A percentile compares a stretch with the other conserved stretches of the same genome.
Conservation (phyloP, 2,113 vertebrate species). For the Colossoma macropomum region DNA sequence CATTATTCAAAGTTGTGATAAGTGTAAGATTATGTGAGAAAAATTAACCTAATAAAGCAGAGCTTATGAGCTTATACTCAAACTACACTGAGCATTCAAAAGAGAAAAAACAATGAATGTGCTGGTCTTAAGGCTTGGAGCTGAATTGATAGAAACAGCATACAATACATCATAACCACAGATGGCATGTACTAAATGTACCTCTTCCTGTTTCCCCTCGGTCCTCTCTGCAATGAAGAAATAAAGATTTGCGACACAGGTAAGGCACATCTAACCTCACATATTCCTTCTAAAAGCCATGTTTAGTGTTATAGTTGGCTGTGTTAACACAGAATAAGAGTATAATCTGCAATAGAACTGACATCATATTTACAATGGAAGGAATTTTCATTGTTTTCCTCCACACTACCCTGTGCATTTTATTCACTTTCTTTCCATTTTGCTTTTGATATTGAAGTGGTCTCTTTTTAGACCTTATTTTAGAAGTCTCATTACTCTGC, state of each 20-base stretch:
- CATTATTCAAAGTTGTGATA: no score
- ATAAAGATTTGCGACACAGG: conserved; percentile 96
- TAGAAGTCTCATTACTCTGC: conserved; percentile 49
- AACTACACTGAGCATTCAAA: no score
- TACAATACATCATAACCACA: neutral
- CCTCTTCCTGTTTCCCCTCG: conserved; percentile 76
- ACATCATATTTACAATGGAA: conserved; percentile 16
- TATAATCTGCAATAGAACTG: neutral
- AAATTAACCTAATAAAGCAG: no score
- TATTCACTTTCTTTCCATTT: conserved; percentile 24
- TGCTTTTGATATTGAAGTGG: conserved; percentile 30
- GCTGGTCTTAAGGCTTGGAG: no score
- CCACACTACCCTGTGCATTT: neutral
- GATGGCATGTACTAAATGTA: neutral
- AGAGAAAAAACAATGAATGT: no score
- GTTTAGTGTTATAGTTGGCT: neutral
- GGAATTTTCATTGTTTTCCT: neutral
- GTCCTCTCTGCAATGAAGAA: conserved; percentile 69
- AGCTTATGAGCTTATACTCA: no score
- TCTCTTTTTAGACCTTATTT: conserved; percentile 46
- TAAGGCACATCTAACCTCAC: conserved; percentile 64
- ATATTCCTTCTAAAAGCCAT: neutral
- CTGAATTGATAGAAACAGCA: neutral
- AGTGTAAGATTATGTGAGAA: no score
- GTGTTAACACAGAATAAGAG: neutral